Evolutionary conservation across 2,113 vertebrate species (phyloP).

Genomic region (Excalfactoria chinensis): DNA sequence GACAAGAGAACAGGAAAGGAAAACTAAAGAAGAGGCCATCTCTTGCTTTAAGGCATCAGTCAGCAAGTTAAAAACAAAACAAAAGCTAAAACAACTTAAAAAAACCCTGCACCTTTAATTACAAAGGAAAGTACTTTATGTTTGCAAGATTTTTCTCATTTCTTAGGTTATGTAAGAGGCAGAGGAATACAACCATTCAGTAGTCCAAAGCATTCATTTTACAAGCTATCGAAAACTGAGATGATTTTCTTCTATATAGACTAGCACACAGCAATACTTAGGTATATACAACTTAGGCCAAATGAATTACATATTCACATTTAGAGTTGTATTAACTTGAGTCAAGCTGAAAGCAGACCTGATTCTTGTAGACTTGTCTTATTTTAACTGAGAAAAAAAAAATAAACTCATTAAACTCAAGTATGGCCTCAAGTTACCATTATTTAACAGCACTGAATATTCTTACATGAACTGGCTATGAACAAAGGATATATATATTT

Average conservation of each 20-base stretch:
- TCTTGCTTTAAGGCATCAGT: neutral
- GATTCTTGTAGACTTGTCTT: neutral
- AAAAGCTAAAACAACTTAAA: neutral
- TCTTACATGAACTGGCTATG: neutral
- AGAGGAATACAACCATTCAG: neutral
- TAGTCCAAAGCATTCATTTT: neutral
- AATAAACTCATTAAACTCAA: neutral
- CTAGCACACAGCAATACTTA: neutral
- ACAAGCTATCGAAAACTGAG: neutral
- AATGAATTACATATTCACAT: neutral
- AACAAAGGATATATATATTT: neutral
- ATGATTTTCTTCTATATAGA: neutral
- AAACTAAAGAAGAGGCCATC: neutral
- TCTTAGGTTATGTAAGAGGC: neutral
- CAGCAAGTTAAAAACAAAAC: rapidly evolving
- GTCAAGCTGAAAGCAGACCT: neutral
- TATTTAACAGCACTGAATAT: neutral
- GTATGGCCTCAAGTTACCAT: neutral
- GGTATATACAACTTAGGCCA: neutral
- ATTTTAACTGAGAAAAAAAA: neutral
- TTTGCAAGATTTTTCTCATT: neutral
- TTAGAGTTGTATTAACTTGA: neutral
- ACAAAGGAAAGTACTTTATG: neutral
- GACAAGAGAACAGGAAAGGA: neutral
- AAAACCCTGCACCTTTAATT: neutral